Percentiles rank a stretch among this genome's conserved stretches.
Conservation (phyloP, 2,797 vertebrate species). For the Mycteria americana region DNA sequence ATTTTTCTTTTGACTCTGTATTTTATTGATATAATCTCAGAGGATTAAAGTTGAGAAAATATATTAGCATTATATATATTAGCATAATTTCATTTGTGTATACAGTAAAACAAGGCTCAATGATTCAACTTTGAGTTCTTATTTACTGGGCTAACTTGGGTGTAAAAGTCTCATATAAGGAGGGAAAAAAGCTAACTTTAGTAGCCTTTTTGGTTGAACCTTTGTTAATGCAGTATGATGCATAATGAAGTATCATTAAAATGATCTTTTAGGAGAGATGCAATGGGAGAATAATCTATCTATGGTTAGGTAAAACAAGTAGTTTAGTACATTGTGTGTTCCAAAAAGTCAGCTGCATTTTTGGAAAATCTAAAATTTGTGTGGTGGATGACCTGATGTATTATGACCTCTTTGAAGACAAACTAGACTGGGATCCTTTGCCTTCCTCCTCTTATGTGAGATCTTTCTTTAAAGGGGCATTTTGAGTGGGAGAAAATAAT, state of each 20-base stretch:
- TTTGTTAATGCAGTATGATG: not conserved
- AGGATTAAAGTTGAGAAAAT: not conserved
- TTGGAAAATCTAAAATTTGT: not conserved
- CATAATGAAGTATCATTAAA: not conserved
- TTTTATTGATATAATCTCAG: not conserved
- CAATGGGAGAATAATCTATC: not conserved
- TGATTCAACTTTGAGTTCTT: not conserved
- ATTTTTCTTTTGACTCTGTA: not conserved
- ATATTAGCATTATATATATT: not conserved
- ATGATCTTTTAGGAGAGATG: not conserved
- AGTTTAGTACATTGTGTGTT: not conserved
- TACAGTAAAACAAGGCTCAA: not conserved
- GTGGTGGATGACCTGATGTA: not conserved
- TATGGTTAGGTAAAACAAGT: not conserved
- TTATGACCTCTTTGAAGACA: not conserved
- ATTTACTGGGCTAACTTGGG: not conserved
- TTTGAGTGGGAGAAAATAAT: not conserved
- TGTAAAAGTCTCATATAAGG: not conserved
- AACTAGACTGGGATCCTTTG: not conserved
- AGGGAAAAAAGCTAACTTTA: not conserved
- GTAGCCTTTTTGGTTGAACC: not conserved
- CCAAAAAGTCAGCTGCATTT: not conserved
- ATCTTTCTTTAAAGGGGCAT: not conserved
- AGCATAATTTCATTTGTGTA: not conserved
- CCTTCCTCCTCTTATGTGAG: not conserved